Evolutionary conservation across 2,113 vertebrate genomes (phyloP).

Genomic region (Laticauda colubrina): DNA sequence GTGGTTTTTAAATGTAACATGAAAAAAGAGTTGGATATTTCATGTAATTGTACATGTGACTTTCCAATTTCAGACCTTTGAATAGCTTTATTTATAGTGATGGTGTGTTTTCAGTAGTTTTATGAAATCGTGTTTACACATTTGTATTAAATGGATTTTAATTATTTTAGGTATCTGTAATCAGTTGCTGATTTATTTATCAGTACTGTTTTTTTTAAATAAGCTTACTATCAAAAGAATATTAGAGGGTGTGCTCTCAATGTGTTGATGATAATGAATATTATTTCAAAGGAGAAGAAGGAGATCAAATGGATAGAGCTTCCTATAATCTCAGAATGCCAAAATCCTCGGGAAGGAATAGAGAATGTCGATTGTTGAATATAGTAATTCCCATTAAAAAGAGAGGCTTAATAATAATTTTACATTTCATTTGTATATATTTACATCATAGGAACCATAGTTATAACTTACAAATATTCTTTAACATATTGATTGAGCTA

Average conservation of each 20-base stretch:
- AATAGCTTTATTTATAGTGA: background rate
- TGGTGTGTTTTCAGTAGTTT: background rate
- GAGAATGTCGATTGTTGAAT: background rate
- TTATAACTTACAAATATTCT: background rate
- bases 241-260: slow-evolving; percentile 87
- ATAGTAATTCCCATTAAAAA: background rate
- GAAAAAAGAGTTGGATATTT: background rate
- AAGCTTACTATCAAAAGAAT: slow-evolving; percentile 89
- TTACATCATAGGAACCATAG: slow-evolving; percentile 4
- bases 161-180: background rate
- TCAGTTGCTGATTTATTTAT: slow-evolving; percentile 31
- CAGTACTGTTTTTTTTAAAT: slow-evolving; percentile 53
- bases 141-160: background rate
- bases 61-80: background rate
- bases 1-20: background rate
- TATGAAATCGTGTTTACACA: background rate
- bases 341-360: slow-evolving; percentile 72
- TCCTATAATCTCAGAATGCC: slow-evolving; percentile 86
- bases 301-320: slow-evolving; percentile 87
- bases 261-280: slow-evolving; percentile 89
- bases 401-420: background rate
- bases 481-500: background rate
- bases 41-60: background rate
- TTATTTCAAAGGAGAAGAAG: slow-evolving; percentile 89
- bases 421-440: background rate